phyloP scores from a whole-genome alignment of 1,140 invertebrate genomes.

The Apis cerana region DNA sequence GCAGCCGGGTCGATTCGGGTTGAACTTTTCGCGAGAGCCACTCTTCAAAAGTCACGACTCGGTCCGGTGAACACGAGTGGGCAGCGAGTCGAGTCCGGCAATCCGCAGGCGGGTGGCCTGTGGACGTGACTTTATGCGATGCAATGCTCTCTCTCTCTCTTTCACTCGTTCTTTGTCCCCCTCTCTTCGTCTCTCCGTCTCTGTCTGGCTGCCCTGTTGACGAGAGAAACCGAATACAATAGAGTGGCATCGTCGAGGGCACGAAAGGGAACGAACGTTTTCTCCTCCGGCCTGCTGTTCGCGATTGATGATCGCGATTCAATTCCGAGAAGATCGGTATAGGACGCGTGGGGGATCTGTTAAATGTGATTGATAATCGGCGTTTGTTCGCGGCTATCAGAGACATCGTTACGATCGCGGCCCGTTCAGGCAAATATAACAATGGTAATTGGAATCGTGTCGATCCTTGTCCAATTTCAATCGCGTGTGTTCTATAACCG shows the following conservation, averaged over 20 bases:
- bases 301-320: slow-evolving; percentile 45
- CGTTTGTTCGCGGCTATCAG: not conserved
- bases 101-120: slow-evolving; percentile 57
- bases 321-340: slow-evolving; percentile 33
- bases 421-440: not conserved
- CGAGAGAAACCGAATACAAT: slow-evolving; percentile 64
- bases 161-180: not conserved
- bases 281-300: slow-evolving; percentile 27
- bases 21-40: slow-evolving; percentile 59
- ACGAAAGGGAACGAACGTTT: slow-evolving; percentile 29
- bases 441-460: not conserved
- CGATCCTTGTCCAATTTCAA: too few species aligned
- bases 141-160: slow-evolving; percentile 54
- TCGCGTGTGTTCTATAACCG: too few species aligned
- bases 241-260: slow-evolving; percentile 53
- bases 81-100: slow-evolving; percentile 60
- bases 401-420: not conserved
- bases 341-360: slow-evolving; percentile 1
- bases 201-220: not conserved
- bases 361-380: slow-evolving; percentile 23
- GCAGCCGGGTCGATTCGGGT: slow-evolving; percentile 41
- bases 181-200: too few species aligned
- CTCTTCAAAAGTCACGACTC: slow-evolving; percentile 55
- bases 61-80: slow-evolving; percentile 66
- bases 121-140: slow-evolving; percentile 72